Conservation (phyloP, 2,888 invertebrate genomes). For the Lepidochrysops patricia region DNA sequence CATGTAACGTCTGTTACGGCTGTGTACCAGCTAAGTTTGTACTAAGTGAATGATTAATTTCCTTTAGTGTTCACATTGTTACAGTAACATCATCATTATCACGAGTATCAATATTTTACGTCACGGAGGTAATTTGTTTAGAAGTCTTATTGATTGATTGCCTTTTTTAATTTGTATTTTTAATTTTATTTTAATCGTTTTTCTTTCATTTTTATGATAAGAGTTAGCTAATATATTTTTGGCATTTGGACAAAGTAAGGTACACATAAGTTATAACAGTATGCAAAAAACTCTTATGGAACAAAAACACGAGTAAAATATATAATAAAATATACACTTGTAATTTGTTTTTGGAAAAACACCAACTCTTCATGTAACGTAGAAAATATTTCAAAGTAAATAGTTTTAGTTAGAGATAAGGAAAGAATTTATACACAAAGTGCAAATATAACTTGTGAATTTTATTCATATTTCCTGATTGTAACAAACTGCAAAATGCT, state of each 20-base stretch:
- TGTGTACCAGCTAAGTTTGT: not conserved
- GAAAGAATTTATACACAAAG: not conserved
- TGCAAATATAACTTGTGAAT: not conserved
- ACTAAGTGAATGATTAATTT: not conserved
- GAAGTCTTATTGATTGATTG: not conserved
- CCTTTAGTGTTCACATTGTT: not conserved
- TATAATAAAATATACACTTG: not conserved
- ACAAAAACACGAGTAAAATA: not conserved
- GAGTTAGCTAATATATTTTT: too few species aligned
- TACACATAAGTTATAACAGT: not conserved
- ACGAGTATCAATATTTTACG: not conserved
- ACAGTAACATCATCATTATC: not conserved
- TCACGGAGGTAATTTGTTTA: not conserved
- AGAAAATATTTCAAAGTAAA: not conserved
- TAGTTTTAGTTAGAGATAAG: not conserved
- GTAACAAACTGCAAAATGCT: not conserved
- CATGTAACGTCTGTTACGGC: constrained; percentile 25
- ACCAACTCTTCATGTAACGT: not conserved
- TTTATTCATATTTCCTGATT: not conserved
- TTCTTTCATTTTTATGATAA: too few species aligned
- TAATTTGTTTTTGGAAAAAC: constrained; percentile 6
- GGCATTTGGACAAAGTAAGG: not conserved
- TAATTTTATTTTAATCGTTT: too few species aligned
- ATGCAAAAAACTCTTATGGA: constrained; percentile 13
- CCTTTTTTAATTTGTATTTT: too few species aligned